Evolutionary conservation across 2,113 vertebrate genomes (phyloP).

Genomic region (Eubucco bourcierii): DNA sequence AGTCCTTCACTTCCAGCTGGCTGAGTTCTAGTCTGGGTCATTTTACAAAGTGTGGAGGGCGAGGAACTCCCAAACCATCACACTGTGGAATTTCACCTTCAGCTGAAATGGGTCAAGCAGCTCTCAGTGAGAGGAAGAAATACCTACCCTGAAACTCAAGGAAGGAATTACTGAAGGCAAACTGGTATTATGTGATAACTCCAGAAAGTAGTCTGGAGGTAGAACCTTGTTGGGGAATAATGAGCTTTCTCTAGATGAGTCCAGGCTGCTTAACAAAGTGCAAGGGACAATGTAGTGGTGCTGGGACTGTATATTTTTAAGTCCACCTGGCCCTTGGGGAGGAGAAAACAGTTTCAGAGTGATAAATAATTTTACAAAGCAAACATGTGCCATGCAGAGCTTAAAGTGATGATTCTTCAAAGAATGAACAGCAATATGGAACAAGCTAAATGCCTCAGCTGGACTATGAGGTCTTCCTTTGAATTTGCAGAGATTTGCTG

Average conservation of each 20-base stretch:
- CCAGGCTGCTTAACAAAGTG: background rate
- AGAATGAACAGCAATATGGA: background rate
- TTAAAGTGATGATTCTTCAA: background rate
- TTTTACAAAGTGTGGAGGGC: too few relatives aligned
- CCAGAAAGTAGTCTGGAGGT: background rate
- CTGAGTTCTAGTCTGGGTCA: too few relatives aligned
- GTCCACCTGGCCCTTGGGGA: accelerated
- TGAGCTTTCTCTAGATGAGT: background rate
- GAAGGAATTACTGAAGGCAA: background rate
- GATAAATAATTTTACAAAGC: background rate
- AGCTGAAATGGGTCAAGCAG: background rate
- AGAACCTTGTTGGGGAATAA: background rate
- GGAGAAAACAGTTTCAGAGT: background rate
- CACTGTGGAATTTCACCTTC: background rate
- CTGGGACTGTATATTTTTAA: background rate
- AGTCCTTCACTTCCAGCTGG: too few relatives aligned
- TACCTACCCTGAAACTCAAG: background rate
- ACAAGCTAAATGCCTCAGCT: background rate
- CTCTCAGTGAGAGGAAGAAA: background rate
- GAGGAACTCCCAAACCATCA: too few relatives aligned
- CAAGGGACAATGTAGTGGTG: background rate
- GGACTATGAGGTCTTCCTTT: background rate
- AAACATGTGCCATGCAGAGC: background rate
- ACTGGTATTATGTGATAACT: background rate
- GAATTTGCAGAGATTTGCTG: conserved; percentile 88